Base-by-base conservation (phyloP, 2,888 invertebrate species). In the Xestia rhomboidea region DNA sequence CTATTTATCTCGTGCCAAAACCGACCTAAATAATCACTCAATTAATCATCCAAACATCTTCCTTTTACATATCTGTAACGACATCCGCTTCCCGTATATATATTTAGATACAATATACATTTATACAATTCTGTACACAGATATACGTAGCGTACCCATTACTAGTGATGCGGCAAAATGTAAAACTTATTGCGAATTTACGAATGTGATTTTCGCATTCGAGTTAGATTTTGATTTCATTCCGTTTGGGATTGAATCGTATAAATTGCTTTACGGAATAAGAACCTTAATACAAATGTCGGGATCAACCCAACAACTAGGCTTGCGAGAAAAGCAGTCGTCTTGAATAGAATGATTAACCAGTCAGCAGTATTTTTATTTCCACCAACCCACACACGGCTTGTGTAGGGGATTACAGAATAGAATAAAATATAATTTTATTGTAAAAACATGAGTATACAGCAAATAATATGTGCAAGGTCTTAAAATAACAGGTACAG, bases 61-160 rank as follows among this genome's bases (percentile, higher is more conserved):
- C 86, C 89, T 82, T 75, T 79, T 72, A 76, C 79, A 73, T 84
- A 85, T 81, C 69, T 79, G 72, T 90, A 91, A 92, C 89, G 90
- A 91, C 91, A 91, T 93, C 92, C 93, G 90, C 87, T 93, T 93
- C 92, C 93, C 78, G 66, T 77, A 79, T 77, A 86, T 76, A 76
- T 60, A 83, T 77, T 38, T 77, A 83, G 76, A 77, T 79, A 85
- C 72, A 78, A 66, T 38, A 74, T 60, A 62, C 78, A 79, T 83
- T 77, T 82, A 73, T 64, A 64, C n/a, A 44, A 27, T 21, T n/a
- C 24, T 69, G 24, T 73, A 82, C n/a, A 74, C 34, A 76, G 13
- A 70, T 68, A 57, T 83, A 83, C 38, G 72, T 38, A 68, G 24
- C 62, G 51, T 60, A 44, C 70, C 46, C 46, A 76, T 82, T 27